Conservation (phyloP, 2,888 invertebrate species). For the Lamellibrachia satsuma region DNA sequence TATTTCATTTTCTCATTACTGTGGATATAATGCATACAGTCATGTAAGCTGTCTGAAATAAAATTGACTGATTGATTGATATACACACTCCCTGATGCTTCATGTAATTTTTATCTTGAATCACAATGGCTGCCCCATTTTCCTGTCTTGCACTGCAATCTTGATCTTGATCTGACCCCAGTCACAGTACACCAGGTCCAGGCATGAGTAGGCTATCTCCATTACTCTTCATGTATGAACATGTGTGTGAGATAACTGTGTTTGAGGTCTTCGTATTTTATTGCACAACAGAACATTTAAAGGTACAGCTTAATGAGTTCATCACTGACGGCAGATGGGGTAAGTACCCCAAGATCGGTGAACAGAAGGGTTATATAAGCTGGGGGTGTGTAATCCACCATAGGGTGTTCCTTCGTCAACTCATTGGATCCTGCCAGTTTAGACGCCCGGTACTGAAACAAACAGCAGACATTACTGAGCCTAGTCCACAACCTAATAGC, state of each 20-base stretch:
- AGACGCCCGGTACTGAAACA: slow-evolving; percentile 60
- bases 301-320: slow-evolving; percentile 95
- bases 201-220: too few relatives aligned
- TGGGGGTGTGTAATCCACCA: slow-evolving; percentile 97
- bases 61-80: too few relatives aligned
- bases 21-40: too few relatives aligned
- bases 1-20: too few relatives aligned
- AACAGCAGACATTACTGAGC: neutral
- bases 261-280: neutral
- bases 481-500: neutral
- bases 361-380: slow-evolving; percentile 89
- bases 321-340: slow-evolving; percentile 96
- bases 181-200: too few relatives aligned
- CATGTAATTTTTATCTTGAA: too few relatives aligned
- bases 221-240: neutral
- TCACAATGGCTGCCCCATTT: too few relatives aligned
- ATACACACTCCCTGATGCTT: too few relatives aligned
- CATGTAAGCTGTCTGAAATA: too few relatives aligned
- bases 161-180: too few relatives aligned
- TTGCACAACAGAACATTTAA: slow-evolving; percentile 60
- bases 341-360: slow-evolving; percentile 93
- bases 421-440: slow-evolving; percentile 51
- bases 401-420: slow-evolving; percentile 74
- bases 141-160: too few relatives aligned
- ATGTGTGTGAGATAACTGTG: neutral